Evolutionary conservation across 2,113 vertebrate species (phyloP), one percentile per base, ranked within the genome.

Genomic region (Montifringilla adamsi): DNA sequence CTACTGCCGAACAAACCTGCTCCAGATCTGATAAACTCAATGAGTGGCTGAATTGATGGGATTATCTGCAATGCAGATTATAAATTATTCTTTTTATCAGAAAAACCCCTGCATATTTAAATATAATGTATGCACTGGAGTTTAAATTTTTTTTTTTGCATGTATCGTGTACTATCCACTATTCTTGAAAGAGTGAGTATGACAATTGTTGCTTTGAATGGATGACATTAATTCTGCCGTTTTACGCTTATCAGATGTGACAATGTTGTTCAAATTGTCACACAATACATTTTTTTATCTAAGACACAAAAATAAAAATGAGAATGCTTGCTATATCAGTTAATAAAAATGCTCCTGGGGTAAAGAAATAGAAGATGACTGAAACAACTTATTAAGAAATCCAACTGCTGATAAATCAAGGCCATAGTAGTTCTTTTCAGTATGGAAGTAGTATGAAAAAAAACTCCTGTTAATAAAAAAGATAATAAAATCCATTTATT

Each of bases 331-430:
- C 35, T 89, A 64, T 93, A 91, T 86, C 86, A 81, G 50, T 96
- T 75, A 86, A 90, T 43, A 91, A 60, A 74, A 93, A 88, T 60
- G 11, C 2, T 89, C 74, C 64, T 30, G 68, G 59, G 69, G 8
- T 70, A 77, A 96, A 97, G 13, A 86, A 95, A 95, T 90, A 91
- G 35, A 80, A 53, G 10, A 81, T 85, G 93, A 91, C 47, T 84
- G n/a, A 94, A 67, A 80, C 39, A 77, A 68, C 56, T 93, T 94
- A 84, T 95, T 92, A 91, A 41, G 33, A 88, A 72, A 58, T 35
- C 2, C 60, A 95, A 39, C 60, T 26, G 33, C 31, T 89, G 69
- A 62, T 66, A 82, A 59, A 62, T 75, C 49, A 63, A 69, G 22
- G n/a, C 50, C 50, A 81, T 26, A 15, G 28, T 37, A 52, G n/a